These are phyloP conservation scores for Pampusana beccarii DNA, from an alignment of 2,113 vertebrate genomes.

Conservation along the genomic window DNA sequence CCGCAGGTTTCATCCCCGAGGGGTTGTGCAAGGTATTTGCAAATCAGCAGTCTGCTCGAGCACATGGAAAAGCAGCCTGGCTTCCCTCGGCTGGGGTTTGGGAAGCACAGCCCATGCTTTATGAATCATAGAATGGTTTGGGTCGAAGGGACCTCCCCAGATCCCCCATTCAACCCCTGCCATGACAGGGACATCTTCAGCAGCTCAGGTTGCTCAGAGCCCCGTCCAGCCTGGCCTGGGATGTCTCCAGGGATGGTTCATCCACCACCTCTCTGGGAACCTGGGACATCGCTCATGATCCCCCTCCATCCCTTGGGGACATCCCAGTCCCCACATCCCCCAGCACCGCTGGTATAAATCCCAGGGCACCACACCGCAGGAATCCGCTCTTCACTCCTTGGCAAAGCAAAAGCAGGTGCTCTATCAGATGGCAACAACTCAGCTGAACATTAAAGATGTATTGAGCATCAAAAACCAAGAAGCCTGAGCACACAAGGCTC, in stretches of 20 bases:
- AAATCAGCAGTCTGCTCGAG: background rate
- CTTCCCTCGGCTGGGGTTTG: background rate
- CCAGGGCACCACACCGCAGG: background rate
- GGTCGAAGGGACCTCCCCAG: no score
- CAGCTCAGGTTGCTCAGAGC: no score
- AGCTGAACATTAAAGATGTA: background rate
- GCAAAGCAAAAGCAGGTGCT: background rate
- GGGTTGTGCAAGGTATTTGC: background rate
- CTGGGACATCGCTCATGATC: no score
- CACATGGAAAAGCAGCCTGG: accelerated
- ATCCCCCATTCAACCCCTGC: no score
- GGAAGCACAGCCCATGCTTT: background rate
- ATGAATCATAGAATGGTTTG: no score
- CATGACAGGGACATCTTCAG: no score
- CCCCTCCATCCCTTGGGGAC: no score
- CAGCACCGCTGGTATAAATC: accelerated
- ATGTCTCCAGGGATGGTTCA: no score
- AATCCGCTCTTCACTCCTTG: background rate
- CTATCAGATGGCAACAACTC: background rate
- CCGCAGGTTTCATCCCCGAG: background rate
- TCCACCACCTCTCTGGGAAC: no score
- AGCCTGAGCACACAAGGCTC: background rate
- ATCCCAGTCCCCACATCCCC: background rate
- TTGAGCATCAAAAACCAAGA: background rate
- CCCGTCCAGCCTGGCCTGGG: no score